Evolutionary conservation across 2,797 vertebrate genomes (phyloP).

Genomic region (Enteromius anoplus): DNA sequence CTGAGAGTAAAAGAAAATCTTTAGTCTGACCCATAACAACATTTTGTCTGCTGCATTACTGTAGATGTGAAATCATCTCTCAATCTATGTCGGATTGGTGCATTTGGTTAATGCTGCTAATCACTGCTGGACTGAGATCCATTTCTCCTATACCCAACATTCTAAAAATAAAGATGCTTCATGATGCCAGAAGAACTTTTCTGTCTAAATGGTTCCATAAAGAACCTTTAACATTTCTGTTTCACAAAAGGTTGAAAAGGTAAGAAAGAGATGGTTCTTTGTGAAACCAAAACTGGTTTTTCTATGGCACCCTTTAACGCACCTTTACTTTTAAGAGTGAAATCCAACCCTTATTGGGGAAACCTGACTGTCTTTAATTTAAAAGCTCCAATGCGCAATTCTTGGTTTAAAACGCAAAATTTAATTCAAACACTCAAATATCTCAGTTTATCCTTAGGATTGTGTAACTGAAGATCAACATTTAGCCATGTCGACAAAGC

Average conservation of each 20-base stretch:
- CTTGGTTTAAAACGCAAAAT: too few relatives aligned
- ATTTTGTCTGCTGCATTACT: neutral
- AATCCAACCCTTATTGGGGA: neutral
- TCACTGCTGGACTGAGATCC: neutral
- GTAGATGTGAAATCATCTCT: neutral
- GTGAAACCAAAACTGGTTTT: too few relatives aligned
- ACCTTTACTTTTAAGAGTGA: too few relatives aligned
- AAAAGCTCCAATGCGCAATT: neutral
- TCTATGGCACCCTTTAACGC: too few relatives aligned
- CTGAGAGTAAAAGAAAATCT: neutral
- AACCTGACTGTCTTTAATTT: neutral
- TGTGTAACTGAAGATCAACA: constrained; percentile 66
- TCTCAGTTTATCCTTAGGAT: constrained; percentile 34
- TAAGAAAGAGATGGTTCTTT: too few relatives aligned
- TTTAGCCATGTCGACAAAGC: constrained; percentile 59
- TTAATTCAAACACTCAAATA: neutral
- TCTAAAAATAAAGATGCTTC: too few relatives aligned
- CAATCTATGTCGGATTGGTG: neutral
- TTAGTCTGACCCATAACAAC: neutral
- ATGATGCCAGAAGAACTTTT: too few relatives aligned
- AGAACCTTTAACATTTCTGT: too few relatives aligned
- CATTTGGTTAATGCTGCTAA: neutral
- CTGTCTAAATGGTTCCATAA: too few relatives aligned
- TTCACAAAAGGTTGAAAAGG: too few relatives aligned
- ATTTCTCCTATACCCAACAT: neutral